Percentiles rank a stretch among this genome's conserved stretches.
phyloP scores from a whole-genome alignment of 2,113 vertebrate species.

The Psilopogon haemacephalus region DNA sequence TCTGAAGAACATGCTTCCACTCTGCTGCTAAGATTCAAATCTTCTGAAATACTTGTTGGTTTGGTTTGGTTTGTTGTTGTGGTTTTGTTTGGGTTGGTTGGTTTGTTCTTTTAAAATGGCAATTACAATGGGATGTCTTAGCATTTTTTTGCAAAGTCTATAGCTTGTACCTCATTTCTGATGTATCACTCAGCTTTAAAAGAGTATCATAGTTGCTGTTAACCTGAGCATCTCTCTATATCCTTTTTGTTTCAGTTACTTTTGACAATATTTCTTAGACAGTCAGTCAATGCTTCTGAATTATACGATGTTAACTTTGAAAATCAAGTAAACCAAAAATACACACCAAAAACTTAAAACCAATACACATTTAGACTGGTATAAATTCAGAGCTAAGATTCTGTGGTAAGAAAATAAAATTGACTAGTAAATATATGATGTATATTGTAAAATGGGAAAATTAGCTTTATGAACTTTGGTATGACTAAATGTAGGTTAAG shows the following conservation, averaged over 20 bases:
- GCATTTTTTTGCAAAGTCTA: neutral
- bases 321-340: neutral
- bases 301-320: neutral
- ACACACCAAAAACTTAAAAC: neutral
- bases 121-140: neutral
- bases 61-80: too few relatives aligned
- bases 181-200: neutral
- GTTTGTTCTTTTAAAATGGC: too few relatives aligned
- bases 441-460: neutral
- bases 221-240: neutral
- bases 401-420: neutral
- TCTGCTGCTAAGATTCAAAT: neutral
- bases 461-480: neutral
- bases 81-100: too few relatives aligned
- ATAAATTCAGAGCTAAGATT: neutral
- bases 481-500: neutral
- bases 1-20: neutral
- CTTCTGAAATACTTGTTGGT: neutral
- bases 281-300: neutral
- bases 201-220: neutral
- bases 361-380: neutral
- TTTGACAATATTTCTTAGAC: neutral
- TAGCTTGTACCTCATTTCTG: neutral
- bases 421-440: neutral
- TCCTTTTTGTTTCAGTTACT: neutral